Percentiles rank a stretch among this genome's conserved stretches.
phyloP scores from a whole-genome alignment of 2,113 vertebrate genomes.

The Pithys albifrons region DNA sequence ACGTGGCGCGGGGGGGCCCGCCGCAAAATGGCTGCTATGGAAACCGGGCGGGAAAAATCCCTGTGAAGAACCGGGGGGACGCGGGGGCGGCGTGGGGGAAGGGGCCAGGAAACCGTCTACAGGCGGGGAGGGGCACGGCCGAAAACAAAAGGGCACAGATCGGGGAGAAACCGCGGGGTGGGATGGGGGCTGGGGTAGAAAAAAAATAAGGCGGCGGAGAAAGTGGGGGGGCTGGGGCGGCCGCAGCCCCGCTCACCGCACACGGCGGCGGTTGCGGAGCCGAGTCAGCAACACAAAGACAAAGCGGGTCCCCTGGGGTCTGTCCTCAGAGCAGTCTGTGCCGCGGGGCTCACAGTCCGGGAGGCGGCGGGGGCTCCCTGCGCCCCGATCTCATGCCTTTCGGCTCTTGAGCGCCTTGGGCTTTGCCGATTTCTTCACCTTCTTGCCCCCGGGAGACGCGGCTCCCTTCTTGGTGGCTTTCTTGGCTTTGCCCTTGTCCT shows the following conservation, averaged over 20 bases:
- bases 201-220: background rate
- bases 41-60: no score
- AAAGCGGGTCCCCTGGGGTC: conserved; percentile 40
- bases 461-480: conserved; percentile 73
- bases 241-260: conserved; percentile 20
- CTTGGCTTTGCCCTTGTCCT: conserved; percentile 69
- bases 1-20: no score
- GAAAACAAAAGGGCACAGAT: conserved; percentile 17
- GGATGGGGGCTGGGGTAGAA: background rate
- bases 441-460: conserved; percentile 71
- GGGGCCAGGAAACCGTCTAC: no score
- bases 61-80: no score
- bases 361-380: background rate
- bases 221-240: background rate
- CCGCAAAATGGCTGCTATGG: no score
- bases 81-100: no score
- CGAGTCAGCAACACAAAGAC: conserved; percentile 37
- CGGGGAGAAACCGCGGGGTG: background rate
- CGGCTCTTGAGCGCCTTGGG: conserved; percentile 81
- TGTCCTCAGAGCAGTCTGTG: conserved; percentile 18
- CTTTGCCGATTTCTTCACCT: conserved; percentile 81
- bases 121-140: background rate
- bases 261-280: conserved; percentile 19
- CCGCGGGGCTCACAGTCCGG: conserved; percentile 14
- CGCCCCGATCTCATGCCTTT: conserved; percentile 65